Evolutionary conservation across 2,797 vertebrate species (phyloP), one percentile per base, ranked within the genome.

Genomic region (Decapterus maruadsi): DNA sequence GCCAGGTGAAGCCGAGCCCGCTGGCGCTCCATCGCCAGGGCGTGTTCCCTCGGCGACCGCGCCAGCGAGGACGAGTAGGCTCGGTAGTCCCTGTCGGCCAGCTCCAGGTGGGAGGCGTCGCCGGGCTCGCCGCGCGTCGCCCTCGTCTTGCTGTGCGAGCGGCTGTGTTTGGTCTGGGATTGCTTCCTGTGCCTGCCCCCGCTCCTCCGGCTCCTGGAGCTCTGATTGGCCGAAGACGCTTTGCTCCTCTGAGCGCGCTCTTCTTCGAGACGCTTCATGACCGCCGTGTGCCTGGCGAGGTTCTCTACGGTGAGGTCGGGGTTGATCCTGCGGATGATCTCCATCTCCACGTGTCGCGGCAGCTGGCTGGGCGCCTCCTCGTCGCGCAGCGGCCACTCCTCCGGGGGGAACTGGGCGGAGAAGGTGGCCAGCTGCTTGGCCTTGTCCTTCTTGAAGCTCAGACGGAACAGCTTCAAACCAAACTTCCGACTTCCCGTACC

Each of bases 361-460:
- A 99, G 96, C 65, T 97, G 96, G 42, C 95, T 96, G 29, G 97
- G 97, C 0, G 91, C 95, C 85, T 99, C 98, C 87, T 99, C 98
- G 0, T 99, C 98, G 3, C 96, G 94, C 42, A 99, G 95, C 0
- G 98, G 98, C 98, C 98, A 99, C 90, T 99, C 98, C 84, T 98
- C 97, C 0, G 98, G 98, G 54, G 98, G 98, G 77, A 99, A 99
- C 90, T 99, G 98, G 68, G 97, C 98, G 0, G 98, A 99, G 84
- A 99, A 99, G 51, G 98, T 99, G 53, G 97, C 96, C 75, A 99
- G 87, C 83, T 99, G 98, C 90, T 99, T 99, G 77, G 97, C 90
- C 92, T 99, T 99, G 90, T 99, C 98, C 84, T 99, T 99, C 82
- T 99, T 99, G 92, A 99, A 99, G 93, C 98, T 99, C 53, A 99